Evolutionary conservation across 1,140 invertebrate species (phyloP).

Genomic region (Pseudomyrmex concolor): DNA sequence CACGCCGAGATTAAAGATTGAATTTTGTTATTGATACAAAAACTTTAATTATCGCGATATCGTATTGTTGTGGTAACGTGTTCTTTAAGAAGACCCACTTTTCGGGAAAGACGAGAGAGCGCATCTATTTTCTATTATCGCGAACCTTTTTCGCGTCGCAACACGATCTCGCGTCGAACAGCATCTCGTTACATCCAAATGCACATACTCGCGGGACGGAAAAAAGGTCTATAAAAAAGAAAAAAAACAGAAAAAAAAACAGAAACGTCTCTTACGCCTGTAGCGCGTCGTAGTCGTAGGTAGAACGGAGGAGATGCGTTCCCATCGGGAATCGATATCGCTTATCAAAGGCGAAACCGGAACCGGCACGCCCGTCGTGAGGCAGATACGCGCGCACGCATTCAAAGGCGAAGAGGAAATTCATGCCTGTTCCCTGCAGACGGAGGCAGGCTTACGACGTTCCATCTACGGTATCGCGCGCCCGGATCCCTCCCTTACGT

Average conservation of each 20-base stretch:
- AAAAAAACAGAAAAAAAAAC: neutral
- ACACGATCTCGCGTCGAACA: constrained; percentile 37
- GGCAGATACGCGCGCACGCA: constrained; percentile 43
- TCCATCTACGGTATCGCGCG: constrained; percentile 65
- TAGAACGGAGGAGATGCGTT: constrained; percentile 54
- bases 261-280: constrained; percentile 63
- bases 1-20: neutral
- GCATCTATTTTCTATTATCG: constrained; percentile 27
- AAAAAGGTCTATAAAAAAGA: constrained; percentile 17
- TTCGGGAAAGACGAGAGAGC: neutral
- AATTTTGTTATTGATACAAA: constrained; percentile 1
- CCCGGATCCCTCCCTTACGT: constrained; percentile 10
- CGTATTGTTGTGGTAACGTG: no score
- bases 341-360: constrained; percentile 73
- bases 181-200: constrained; percentile 53
- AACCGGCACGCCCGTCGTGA: constrained; percentile 62
- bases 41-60: no score
- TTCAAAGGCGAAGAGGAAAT: constrained; percentile 67
- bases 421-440: constrained; percentile 65
- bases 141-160: neutral
- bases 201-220: constrained; percentile 41
- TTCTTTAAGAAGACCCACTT: no score
- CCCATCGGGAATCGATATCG: constrained; percentile 73
- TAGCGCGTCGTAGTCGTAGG: constrained; percentile 66
- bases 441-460: constrained; percentile 61